Conservation (phyloP, 2,113 vertebrate species). For the Myocastor coypus region DNA sequence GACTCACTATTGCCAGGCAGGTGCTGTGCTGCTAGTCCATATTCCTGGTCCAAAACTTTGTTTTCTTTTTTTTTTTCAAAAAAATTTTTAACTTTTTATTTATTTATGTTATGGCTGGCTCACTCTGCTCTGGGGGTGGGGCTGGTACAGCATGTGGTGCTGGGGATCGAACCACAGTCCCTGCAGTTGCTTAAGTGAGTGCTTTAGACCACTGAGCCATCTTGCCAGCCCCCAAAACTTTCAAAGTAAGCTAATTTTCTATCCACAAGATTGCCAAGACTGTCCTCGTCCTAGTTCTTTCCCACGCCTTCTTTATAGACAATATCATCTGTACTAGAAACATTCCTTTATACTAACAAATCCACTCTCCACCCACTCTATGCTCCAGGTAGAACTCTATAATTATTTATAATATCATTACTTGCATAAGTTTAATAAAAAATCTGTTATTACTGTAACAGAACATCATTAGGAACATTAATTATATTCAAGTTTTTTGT, state of each 20-base stretch:
- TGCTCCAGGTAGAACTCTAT: neutral
- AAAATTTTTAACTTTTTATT: too few relatives aligned
- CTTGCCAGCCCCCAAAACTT: too few relatives aligned
- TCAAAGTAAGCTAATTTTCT: neutral
- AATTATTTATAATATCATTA: neutral
- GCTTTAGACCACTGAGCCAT: too few relatives aligned
- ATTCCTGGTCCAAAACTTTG: neutral
- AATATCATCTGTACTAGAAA: neutral
- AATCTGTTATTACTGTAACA: neutral
- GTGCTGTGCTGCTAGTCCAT: too few relatives aligned
- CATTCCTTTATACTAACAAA: neutral
- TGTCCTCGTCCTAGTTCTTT: neutral
- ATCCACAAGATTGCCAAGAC: neutral
- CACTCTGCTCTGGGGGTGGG: too few relatives aligned
- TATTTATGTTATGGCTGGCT: too few relatives aligned
- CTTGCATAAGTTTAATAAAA: neutral
- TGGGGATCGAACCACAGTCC: too few relatives aligned
- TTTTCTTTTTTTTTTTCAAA: too few relatives aligned
- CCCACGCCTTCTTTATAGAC: neutral
- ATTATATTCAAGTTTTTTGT: neutral
- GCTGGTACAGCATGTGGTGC: too few relatives aligned
- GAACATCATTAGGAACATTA: neutral
- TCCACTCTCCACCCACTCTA: neutral
- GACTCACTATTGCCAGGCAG: too few relatives aligned
- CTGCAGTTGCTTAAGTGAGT: too few relatives aligned